phyloP scores from a whole-genome alignment of 2,113 vertebrate genomes.

The Triplophysa tibetana region DNA sequence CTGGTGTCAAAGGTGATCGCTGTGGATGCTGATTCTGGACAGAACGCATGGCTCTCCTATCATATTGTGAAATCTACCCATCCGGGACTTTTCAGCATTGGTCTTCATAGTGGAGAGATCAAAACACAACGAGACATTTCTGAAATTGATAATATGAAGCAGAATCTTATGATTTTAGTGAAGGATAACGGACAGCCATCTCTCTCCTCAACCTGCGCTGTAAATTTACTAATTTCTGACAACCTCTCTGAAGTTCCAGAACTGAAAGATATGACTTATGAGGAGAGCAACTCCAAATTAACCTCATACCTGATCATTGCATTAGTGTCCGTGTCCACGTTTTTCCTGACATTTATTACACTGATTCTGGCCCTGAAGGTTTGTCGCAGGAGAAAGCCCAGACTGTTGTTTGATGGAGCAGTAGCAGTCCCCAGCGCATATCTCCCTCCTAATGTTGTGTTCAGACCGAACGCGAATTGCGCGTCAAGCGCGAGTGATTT shows the following conservation, averaged over 20 bases:
- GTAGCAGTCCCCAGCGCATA: conserved; percentile 16
- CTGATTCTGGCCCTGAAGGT: not conserved
- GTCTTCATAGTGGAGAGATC: conserved; percentile 39
- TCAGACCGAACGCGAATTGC: too few relatives aligned
- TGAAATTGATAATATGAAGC: conserved; percentile 27
- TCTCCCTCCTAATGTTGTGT: conserved; percentile 23
- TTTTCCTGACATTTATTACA: conserved; percentile 63
- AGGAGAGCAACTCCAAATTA: conserved; percentile 46
- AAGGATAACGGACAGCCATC: conserved; percentile 53
- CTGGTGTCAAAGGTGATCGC: conserved; percentile 69
- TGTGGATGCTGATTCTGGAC: conserved; percentile 54
- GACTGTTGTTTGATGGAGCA: conserved; percentile 37
- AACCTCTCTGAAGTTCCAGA: conserved; percentile 39
- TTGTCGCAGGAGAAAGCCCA: conserved; percentile 29
- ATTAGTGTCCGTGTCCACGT: conserved; percentile 64
- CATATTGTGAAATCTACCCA: conserved; percentile 55
- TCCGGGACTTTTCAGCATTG: conserved; percentile 46
- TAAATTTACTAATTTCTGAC: conserved; percentile 30
- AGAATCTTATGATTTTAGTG: conserved; percentile 46
- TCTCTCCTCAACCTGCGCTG: conserved; percentile 10
- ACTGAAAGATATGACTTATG: conserved; percentile 30
- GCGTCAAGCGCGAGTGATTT: too few relatives aligned
- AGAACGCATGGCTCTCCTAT: conserved; percentile 54
- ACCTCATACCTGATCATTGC: conserved; percentile 70
- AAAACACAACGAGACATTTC: conserved; percentile 33